Conservation (phyloP, 1,140 invertebrate genomes). For the Brachionus asplanchnoidis region DNA sequence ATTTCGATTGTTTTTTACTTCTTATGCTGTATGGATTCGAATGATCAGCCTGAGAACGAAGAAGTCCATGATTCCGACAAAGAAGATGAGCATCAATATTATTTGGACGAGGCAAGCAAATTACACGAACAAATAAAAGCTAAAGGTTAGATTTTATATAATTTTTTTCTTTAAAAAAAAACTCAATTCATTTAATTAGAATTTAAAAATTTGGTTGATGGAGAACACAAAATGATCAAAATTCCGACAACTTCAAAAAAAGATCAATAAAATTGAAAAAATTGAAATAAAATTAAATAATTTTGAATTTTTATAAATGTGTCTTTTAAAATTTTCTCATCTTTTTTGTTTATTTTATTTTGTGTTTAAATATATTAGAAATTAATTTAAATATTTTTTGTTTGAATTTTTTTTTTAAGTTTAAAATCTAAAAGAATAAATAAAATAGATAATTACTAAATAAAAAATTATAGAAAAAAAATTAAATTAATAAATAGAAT, state of each 20-base stretch:
- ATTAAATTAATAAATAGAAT: too few species aligned
- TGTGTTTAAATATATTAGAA: too few species aligned
- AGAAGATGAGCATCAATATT: constrained; percentile 33
- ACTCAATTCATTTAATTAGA: background rate
- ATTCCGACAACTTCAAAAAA: constrained; percentile 7
- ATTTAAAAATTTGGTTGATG: background rate
- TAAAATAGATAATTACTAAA: too few species aligned
- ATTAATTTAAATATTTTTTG: too few species aligned
- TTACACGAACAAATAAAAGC: constrained; percentile 22
- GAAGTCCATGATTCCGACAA: constrained; percentile 8
- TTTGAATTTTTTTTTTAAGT: too few species aligned
- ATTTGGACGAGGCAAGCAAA: constrained; percentile 29
- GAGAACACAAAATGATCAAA: background rate
- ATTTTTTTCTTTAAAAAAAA: too few species aligned
- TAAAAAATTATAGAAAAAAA: too few species aligned
- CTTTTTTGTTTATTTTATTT: background rate
- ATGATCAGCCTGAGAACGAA: constrained; percentile 2
- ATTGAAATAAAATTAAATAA: too few species aligned
- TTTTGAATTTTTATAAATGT: background rate
- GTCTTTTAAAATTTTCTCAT: background rate
- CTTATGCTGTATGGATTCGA: constrained; percentile 33
- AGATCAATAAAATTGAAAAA: background rate
- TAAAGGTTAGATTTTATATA: background rate
- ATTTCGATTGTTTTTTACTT: constrained; percentile 40
- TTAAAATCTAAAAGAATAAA: too few species aligned